Percentiles rank a stretch among this genome's conserved stretches.
phyloP scores from a whole-genome alignment of 2,113 vertebrate species.

The Agapornis roseicollis region DNA sequence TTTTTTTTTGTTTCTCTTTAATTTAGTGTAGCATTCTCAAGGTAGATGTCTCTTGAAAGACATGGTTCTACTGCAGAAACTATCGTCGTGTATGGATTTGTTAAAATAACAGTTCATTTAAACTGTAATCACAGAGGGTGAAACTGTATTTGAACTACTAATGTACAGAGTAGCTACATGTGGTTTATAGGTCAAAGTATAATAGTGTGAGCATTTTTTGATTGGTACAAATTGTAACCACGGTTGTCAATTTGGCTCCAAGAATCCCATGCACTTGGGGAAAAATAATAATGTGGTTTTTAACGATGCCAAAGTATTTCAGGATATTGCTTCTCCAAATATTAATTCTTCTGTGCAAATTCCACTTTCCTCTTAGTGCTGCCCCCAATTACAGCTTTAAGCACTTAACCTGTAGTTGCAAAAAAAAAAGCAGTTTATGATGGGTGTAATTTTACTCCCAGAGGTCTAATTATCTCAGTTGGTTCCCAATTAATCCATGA shows the following conservation, averaged over 20 bases:
- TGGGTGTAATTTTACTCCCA: slow-evolving; percentile 92
- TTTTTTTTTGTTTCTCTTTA: no score
- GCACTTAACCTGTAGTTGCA: slow-evolving; percentile 84
- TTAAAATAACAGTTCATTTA: slow-evolving; percentile 50
- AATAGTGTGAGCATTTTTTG: slow-evolving; percentile 54
- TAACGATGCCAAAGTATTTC: slow-evolving; percentile 56
- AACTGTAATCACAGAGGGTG: slow-evolving; percentile 28
- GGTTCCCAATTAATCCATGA: slow-evolving; percentile 96
- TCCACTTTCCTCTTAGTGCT: slow-evolving; percentile 81
- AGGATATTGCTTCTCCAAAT: slow-evolving; percentile 75
- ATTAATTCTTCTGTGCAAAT: slow-evolving; percentile 84
- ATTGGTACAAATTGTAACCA: slow-evolving; percentile 58
- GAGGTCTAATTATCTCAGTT: slow-evolving; percentile 97
- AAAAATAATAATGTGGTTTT: slow-evolving; percentile 65
- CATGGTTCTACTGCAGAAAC: not conserved
- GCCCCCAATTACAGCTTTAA: slow-evolving; percentile 87
- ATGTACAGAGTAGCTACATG: slow-evolving; percentile 35
- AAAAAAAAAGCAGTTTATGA: slow-evolving; percentile 88
- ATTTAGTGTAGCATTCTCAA: not conserved
- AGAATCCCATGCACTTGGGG: slow-evolving; percentile 23
- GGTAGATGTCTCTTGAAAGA: not conserved
- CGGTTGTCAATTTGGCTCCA: slow-evolving; percentile 51
- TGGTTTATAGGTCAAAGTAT: slow-evolving; percentile 66
- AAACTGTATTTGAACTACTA: slow-evolving; percentile 59
- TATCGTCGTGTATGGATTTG: not conserved